These are phyloP conservation scores for Maccullochella peelii DNA, from an alignment of 2,113 vertebrate genomes.

Conservation along the genomic window DNA sequence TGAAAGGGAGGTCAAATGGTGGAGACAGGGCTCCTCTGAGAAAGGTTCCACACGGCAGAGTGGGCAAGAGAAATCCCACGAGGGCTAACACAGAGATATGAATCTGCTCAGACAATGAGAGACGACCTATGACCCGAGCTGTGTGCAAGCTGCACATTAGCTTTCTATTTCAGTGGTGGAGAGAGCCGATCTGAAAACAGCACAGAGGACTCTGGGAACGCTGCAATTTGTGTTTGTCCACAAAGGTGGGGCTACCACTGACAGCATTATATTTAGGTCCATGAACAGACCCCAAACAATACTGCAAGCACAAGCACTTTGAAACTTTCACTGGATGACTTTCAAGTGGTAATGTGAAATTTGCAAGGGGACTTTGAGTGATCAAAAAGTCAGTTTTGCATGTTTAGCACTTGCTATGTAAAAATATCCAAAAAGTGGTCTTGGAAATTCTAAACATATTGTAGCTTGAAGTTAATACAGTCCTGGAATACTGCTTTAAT, in stretches of 20 bases:
- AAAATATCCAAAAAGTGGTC: neutral
- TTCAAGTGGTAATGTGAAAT: conserved; percentile 4
- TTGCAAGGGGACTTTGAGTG: neutral
- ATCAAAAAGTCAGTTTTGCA: neutral
- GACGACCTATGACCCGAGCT: conserved; percentile 46
- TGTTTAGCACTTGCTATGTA: neutral
- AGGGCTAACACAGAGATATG: conserved; percentile 41
- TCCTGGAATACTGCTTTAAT: neutral
- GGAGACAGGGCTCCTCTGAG: conserved; percentile 40
- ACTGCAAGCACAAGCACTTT: neutral
- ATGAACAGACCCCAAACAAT: neutral
- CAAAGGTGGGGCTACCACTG: neutral
- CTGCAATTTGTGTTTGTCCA: conserved; percentile 12
- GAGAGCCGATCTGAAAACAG: conserved; percentile 15
- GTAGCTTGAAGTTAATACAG: neutral
- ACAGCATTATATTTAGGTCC: neutral
- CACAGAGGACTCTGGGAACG: neutral
- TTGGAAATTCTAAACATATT: neutral
- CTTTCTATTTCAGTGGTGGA: conserved; percentile 25
- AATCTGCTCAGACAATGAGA: conserved; percentile 66
- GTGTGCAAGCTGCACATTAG: neutral
- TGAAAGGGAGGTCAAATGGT: conserved; percentile 71
- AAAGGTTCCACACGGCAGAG: conserved; percentile 25
- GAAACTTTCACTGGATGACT: neutral
- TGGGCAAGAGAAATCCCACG: conserved; percentile 40